Base-by-base conservation (phyloP, 1,140 invertebrate genomes). In the Penaeus japonicus region DNA sequence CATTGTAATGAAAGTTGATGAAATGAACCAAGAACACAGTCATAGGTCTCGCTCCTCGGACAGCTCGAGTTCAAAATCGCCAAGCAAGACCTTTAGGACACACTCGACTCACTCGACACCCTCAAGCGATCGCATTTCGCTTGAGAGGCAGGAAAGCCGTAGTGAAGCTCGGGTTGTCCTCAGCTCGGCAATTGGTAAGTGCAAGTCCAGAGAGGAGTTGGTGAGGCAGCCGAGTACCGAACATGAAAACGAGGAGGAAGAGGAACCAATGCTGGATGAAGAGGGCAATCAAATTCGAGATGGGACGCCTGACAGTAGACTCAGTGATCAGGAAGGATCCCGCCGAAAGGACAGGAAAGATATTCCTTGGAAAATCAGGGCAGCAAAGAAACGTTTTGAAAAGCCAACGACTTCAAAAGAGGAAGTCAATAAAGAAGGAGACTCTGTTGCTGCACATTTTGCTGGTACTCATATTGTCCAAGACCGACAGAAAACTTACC, bases 301-400 rank as follows among this genome's bases (percentile, higher is more conserved):
- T 30, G 83, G 82, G n/a, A 85, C 87, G 7, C 80, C 87, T 20
- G 86, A 87, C 27, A 81, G 86, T 10, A 62, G 86, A 20, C 30
- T 54, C 30, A 87, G 86, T 84, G 87, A 89, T 55, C 27, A 39
- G n/a, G 90, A 90, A 30, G 39, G 80, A 22, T 27, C 54, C 20
- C 30, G 79, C 22, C 84, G 70, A n/a, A 89, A 89, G 53, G 86
- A 90, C 24, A 82, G 77, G 59, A 89, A 79, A 70, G 89, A 89
- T 20, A 86, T 90, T 54, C 90, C 90, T 15, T 90, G 90, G 90
- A 90, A 90, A 87, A 90, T 90, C 20, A 87, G 90, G 59, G 89
- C 89, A 65, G 90, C 90, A 27, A 90, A 90, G 65, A 90, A 88
- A 65, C 86, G 89, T 18, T 75, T 90, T 57, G 90, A 90, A 75